Evolutionary conservation across 2,797 vertebrate genomes (phyloP).

Genomic region (Emys orbicularis): DNA sequence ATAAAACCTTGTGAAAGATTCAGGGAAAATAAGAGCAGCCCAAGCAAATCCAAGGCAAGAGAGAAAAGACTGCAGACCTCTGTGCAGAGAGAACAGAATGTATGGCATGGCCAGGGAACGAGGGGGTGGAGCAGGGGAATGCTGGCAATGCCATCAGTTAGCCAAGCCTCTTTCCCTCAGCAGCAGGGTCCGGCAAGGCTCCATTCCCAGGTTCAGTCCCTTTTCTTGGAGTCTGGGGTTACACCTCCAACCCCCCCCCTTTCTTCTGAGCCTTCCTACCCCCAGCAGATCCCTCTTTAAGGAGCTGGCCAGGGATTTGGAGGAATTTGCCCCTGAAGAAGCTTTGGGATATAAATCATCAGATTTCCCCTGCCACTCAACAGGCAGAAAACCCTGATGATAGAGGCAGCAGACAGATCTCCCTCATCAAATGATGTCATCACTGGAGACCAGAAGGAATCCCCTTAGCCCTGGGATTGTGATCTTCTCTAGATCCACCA

Average conservation of each 20-base stretch:
- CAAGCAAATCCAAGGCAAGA: background rate
- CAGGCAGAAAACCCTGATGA: background rate
- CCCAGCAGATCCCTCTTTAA: background rate
- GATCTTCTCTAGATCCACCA: background rate
- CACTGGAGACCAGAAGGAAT: background rate
- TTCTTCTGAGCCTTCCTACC: no score
- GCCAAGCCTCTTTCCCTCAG: background rate
- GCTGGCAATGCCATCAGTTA: background rate
- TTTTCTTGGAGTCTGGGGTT: background rate
- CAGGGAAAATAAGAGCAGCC: background rate
- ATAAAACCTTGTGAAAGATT: background rate
- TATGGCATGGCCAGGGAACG: no score
- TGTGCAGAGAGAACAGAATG: background rate
- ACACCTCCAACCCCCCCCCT: no score
- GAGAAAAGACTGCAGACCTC: background rate
- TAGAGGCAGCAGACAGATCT: no score
- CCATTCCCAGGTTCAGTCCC: background rate
- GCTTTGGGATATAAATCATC: background rate
- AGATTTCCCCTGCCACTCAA: background rate
- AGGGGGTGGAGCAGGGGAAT: no score
- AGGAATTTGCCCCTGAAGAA: background rate
- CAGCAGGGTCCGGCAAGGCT: background rate
- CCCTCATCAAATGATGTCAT: background rate
- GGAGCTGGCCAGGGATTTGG: background rate
- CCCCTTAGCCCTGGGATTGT: no score